phyloP scores from a whole-genome alignment of 2,888 invertebrate genomes.

The Drosophila sordidula region DNA sequence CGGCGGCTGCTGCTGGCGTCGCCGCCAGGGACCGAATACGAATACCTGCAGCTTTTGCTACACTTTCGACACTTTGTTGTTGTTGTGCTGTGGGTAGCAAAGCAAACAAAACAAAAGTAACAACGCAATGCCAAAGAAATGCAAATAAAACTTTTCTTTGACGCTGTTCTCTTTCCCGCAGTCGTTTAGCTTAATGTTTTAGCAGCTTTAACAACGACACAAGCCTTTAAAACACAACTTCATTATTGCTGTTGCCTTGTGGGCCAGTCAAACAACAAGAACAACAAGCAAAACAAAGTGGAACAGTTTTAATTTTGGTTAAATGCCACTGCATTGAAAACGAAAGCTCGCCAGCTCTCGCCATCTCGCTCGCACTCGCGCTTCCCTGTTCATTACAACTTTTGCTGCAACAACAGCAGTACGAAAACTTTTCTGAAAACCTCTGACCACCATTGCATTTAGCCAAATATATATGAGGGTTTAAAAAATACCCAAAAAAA shows the following conservation, averaged over 20 bases:
- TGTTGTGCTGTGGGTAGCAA: slow-evolving; percentile 24
- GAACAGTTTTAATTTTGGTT: slow-evolving; percentile 57
- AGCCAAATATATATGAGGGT: slow-evolving; percentile 14
- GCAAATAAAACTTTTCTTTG: slow-evolving; percentile 68
- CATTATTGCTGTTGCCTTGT: slow-evolving; percentile 7
- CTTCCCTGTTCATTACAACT: slow-evolving; percentile 36
- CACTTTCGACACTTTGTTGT: slow-evolving; percentile 28
- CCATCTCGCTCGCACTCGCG: background rate
- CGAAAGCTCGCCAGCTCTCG: slow-evolving; percentile 22
- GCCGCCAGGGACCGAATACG: slow-evolving; percentile 38
- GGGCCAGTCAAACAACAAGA: slow-evolving; percentile 11
- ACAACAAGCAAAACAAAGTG: slow-evolving; percentile 17
- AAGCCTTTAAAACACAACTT: slow-evolving; percentile 28
- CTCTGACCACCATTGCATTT: slow-evolving; percentile 23
- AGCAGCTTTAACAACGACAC: slow-evolving; percentile 39
- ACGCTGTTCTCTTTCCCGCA: background rate
- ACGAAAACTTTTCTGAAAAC: slow-evolving; percentile 17
- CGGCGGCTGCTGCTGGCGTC: slow-evolving; percentile 21
- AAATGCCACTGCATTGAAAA: slow-evolving; percentile 47
- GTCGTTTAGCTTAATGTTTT: slow-evolving; percentile 43
- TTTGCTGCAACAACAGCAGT: slow-evolving; percentile 20
- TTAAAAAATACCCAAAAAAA: slow-evolving; percentile 14
- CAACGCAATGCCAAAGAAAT: slow-evolving; percentile 73
- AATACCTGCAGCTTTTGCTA: slow-evolving; percentile 64
- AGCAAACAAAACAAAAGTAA: slow-evolving; percentile 55